A percentile compares a stretch with the other conserved stretches of the same genome.
Evolutionary conservation across 2,888 invertebrate species (phyloP).

Genomic region (Sphaeridia pumilis): DNA sequence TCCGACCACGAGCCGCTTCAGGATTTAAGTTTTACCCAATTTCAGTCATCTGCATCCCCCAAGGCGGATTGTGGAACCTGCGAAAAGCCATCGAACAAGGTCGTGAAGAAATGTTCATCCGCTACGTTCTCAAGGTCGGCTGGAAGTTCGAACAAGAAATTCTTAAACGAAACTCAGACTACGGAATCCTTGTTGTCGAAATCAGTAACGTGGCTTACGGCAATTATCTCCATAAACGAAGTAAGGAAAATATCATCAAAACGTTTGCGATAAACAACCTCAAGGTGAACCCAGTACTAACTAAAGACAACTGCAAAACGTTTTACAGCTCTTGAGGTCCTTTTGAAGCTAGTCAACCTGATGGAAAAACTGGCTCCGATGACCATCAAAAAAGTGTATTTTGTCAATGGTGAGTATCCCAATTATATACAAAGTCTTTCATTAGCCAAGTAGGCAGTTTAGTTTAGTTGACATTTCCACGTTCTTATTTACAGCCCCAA

Average conservation of each 20-base stretch:
- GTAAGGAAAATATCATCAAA: background rate
- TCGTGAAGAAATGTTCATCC: conserved; percentile 8
- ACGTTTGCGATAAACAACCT: background rate
- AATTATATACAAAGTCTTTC: too few species aligned
- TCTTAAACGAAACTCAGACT: conserved; percentile 8
- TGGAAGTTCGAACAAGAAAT: conserved; percentile 5
- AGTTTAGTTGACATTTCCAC: too few species aligned
- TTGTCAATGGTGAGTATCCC: conserved; percentile 3
- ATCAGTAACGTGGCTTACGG: conserved; percentile 9
- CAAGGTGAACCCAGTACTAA: background rate
- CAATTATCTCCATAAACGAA: conserved; percentile 9
- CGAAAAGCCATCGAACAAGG: conserved; percentile 7
- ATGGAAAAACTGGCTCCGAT: conserved; percentile 4
- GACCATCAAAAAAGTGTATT: conserved; percentile 4
- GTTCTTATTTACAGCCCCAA: conserved; percentile 3
- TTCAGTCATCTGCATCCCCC: conserved; percentile 3
- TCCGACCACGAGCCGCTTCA: too few species aligned
- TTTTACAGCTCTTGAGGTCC: conserved; percentile 2
- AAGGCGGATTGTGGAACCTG: conserved; percentile 11
- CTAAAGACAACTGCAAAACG: background rate
- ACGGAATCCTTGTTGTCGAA: conserved; percentile 6
- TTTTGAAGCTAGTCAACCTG: conserved; percentile 3
- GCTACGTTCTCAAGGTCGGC: conserved; percentile 8
- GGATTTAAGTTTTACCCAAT: too few species aligned
- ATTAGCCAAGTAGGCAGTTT: too few species aligned